These are phyloP conservation scores for Burhinus oedicnemus DNA, from an alignment of 2,113 vertebrate genomes.

Conservation along the genomic window DNA sequence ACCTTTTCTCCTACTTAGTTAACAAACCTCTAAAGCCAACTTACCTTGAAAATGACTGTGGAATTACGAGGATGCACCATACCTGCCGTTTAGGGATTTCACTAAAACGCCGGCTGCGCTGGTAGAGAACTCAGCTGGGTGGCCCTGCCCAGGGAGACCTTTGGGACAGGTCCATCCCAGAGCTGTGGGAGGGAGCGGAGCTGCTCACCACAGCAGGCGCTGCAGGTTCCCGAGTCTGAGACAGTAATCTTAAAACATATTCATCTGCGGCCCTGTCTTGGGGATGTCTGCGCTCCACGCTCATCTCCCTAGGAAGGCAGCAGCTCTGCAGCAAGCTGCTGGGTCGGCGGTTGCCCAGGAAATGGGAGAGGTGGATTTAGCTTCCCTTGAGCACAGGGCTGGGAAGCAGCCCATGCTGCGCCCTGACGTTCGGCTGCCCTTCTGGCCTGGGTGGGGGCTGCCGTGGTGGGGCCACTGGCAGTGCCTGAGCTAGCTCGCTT, in stretches of 20 bases:
- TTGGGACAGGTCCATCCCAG: neutral
- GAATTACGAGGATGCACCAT: neutral
- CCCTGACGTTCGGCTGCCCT: neutral
- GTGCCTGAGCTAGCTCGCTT: neutral
- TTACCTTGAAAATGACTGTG: neutral
- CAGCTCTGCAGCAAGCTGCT: neutral
- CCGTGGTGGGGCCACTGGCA: rapidly evolving
- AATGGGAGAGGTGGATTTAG: neutral
- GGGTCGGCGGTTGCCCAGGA: rapidly evolving
- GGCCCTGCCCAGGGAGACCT: neutral
- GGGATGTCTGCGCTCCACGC: too few relatives aligned
- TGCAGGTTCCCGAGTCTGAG: neutral
- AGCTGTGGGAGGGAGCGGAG: neutral
- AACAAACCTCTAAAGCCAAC: neutral
- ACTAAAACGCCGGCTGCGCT: neutral
- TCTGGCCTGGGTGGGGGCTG: neutral
- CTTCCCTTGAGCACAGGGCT: rapidly evolving
- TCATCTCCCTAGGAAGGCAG: neutral
- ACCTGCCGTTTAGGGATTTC: neutral
- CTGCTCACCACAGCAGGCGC: rapidly evolving
- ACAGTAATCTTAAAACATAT: rapidly evolving
- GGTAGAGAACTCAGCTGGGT: neutral
- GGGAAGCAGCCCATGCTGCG: neutral
- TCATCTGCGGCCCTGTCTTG: neutral
- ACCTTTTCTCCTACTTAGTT: neutral